Percentiles rank a stretch among this genome's conserved stretches.
phyloP scores from a whole-genome alignment of 2,797 vertebrate genomes.

The Telmatherina bonti region DNA sequence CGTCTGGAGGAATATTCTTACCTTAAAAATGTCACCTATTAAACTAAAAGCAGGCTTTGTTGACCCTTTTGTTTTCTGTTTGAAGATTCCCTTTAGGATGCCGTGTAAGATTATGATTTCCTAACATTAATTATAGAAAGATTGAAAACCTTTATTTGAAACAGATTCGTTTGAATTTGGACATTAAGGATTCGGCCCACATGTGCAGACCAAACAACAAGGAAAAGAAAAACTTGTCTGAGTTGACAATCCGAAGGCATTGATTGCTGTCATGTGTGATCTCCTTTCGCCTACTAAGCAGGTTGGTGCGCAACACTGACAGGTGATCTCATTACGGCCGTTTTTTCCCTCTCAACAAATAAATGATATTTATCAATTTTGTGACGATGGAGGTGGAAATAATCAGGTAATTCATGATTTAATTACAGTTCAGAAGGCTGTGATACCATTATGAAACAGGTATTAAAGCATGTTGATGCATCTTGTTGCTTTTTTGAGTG shows the following conservation, averaged over 20 bases:
- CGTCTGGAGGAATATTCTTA: slow-evolving; percentile 13
- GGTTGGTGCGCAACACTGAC: neutral
- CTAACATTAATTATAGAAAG: neutral
- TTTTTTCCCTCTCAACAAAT: neutral
- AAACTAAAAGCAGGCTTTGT: neutral
- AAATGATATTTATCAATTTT: neutral
- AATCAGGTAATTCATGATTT: no score
- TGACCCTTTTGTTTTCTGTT: no score
- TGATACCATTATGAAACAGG: no score
- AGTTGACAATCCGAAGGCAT: neutral
- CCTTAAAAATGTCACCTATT: slow-evolving; percentile 13
- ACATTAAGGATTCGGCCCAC: neutral
- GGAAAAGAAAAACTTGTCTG: neutral
- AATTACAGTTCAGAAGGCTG: no score
- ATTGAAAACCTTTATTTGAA: neutral
- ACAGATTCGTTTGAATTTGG: neutral
- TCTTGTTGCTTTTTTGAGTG: no score
- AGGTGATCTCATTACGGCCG: neutral
- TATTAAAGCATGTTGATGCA: no score
- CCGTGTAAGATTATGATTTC: neutral
- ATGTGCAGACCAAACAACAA: neutral
- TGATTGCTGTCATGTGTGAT: neutral
- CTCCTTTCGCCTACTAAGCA: neutral
- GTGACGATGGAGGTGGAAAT: no score
- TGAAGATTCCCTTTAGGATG: no score